Conservation (phyloP, 2,797 vertebrate species). For the Alcedo quadribrachys region DNA sequence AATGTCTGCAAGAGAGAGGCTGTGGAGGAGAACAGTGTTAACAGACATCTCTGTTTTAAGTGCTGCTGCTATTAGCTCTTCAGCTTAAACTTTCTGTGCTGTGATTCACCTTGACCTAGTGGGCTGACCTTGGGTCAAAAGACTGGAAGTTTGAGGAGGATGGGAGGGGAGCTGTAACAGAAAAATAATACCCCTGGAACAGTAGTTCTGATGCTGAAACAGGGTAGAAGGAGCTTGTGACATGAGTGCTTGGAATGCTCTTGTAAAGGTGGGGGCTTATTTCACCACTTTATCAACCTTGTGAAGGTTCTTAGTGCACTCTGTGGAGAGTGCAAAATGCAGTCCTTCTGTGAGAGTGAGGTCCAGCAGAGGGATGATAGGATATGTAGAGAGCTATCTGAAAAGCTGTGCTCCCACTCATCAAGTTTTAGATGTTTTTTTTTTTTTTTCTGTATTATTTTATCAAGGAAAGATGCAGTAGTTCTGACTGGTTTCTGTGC, state of each 20-base stretch:
- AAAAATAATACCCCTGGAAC: background rate
- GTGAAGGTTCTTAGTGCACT: background rate
- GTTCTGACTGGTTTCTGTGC: background rate
- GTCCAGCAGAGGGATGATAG: background rate
- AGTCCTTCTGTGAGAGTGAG: background rate
- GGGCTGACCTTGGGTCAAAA: background rate
- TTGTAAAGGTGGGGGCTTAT: background rate
- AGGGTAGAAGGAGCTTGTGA: background rate
- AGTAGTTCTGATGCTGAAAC: background rate
- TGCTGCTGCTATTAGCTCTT: background rate
- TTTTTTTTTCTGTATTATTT: background rate
- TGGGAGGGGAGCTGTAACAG: background rate
- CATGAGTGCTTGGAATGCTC: background rate
- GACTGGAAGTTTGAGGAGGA: background rate
- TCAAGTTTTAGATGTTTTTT: background rate
- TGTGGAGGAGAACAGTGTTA: background rate
- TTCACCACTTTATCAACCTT: background rate
- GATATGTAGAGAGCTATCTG: background rate
- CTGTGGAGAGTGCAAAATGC: background rate
- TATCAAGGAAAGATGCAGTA: background rate
- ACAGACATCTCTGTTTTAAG: background rate
- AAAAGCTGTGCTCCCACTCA: background rate
- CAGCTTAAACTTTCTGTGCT: background rate
- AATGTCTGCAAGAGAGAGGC: background rate
- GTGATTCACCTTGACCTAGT: background rate